These are phyloP conservation scores for Escarpia spicata DNA, from an alignment of 2,888 invertebrate species.

Conservation along the genomic window DNA sequence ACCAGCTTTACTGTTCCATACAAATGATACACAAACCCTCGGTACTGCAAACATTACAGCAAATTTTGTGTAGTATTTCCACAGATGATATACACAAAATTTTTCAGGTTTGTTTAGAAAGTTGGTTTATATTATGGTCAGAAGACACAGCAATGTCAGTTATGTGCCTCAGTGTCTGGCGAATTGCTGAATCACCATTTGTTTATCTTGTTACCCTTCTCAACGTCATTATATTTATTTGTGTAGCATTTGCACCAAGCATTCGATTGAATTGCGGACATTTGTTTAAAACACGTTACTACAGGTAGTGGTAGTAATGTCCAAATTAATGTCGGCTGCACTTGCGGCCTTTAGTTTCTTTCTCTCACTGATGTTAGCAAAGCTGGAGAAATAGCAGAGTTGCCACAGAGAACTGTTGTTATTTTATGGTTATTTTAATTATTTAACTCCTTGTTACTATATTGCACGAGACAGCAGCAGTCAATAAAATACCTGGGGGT, in stretches of 20 bases:
- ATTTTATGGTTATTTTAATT: not conserved
- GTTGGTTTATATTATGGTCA: not conserved
- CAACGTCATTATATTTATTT: not conserved
- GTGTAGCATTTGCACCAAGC: not conserved
- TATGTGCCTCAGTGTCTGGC: not conserved
- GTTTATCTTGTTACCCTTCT: constrained; percentile 1
- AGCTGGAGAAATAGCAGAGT: not conserved
- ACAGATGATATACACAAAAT: not conserved
- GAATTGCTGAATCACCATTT: not conserved
- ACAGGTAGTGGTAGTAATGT: not conserved
- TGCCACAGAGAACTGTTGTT: not conserved
- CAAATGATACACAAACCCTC: not conserved
- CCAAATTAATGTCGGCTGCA: not conserved
- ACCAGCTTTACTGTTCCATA: not conserved
- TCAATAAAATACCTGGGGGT: not conserved
- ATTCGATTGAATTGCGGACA: not conserved
- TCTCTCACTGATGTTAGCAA: not conserved
- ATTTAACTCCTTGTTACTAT: not conserved
- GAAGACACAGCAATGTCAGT: not conserved
- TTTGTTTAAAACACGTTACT: not conserved
- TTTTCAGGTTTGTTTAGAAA: not conserved
- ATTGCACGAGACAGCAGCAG: not conserved
- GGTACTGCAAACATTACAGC: not conserved
- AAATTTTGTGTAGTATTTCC: not conserved
- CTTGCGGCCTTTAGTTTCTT: too few relatives aligned